Evolutionary conservation across 2,113 vertebrate genomes (phyloP), one percentile per base, ranked within the genome.

Genomic region (Phylloscopus whistleri): DNA sequence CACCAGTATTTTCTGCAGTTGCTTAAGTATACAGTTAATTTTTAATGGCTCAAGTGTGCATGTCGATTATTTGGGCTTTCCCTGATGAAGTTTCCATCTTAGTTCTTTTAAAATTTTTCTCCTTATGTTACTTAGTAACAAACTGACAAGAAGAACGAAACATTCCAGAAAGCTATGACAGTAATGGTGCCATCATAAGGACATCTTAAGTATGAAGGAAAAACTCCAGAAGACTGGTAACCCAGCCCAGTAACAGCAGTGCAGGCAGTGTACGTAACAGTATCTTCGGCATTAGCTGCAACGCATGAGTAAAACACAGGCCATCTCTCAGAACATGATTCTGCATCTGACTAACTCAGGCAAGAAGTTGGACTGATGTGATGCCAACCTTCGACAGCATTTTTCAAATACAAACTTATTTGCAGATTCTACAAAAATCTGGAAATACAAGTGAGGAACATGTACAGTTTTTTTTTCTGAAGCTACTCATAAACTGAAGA

Each of bases 91-190:
- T 35, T 81, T 60, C 56, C 24, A 53, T 74, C 53, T 56, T 48
- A 51, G 37, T 48, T 89, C 9, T 94, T 90, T 43, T 18, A 51
- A 72, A 64, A 69, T 69, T 72, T 72, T 86, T 73, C 66, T 85
- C 37, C 17, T 10, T n/a, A 33, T 1, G 6, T 75, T 44, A 68
- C 37, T 66, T 76, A 62, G 10, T 20, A 66, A 69, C 15, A 51
- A 84, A 59, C 41, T 49, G 20, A 51, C 23, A 53, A 30, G 20
- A 89, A 93, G 11, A 70, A 31, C 23, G 15, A 53, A 78, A 46
- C 28, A 27, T 62, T 56, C 68, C 46, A 22, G n/a, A 24, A 48
- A 76, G 60, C 16, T 66, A 68, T 30, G n/a, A n/a, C 33, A 80
- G 60, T 16, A 52, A 35, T 6, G 23, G 21, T 78, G 8, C 59